Percentiles rank a stretch among this genome's conserved stretches.
Conservation (phyloP, 2,888 invertebrate genomes). For the Leucania comma region DNA sequence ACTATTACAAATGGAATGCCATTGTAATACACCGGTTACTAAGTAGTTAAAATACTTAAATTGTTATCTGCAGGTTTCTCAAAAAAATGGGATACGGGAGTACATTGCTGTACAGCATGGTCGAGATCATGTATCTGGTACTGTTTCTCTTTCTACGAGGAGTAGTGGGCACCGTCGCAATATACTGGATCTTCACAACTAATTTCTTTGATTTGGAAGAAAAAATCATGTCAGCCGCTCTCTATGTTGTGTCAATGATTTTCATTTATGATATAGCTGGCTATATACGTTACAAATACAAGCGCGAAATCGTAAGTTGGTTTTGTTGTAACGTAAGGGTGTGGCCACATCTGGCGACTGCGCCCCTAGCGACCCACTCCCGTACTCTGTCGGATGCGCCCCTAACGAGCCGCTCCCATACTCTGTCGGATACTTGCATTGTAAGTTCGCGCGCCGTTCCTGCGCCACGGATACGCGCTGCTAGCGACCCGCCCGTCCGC, state of each 20-base stretch:
- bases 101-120: constrained; percentile 80
- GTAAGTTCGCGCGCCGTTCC: no score
- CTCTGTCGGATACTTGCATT: no score
- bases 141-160: constrained; percentile 88
- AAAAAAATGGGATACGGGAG: constrained; percentile 86
- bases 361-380: no score
- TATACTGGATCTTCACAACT: constrained; percentile 80
- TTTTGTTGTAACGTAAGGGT: constrained; percentile 5
- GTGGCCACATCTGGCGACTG: no score
- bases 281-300: constrained; percentile 83
- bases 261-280: constrained; percentile 86
- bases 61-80: constrained; percentile 84
- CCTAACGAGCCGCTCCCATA: no score
- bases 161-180: constrained; percentile 87
- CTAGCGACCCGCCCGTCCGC: no score
- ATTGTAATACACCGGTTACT: no score
- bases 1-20: no score
- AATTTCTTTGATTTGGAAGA: constrained; percentile 83
- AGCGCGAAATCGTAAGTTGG: constrained; percentile 78
- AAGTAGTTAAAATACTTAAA: no score
- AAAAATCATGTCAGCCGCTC: constrained; percentile 79
- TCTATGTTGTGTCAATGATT: constrained; percentile 84
- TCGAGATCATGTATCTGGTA: constrained; percentile 88
- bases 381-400: no score
- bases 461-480: no score